Conservation (phyloP, 2,113 vertebrate species). For the Danio rerio region GRCz12tu NC_133190.1:14156001-14156500, state of each 20-base stretch:
- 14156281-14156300: conserved; percentile 50
- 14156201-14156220: conserved; percentile 85
- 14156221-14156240: conserved; percentile 83
- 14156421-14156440: conserved; percentile 53
- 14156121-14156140: conserved; percentile 62
- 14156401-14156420: no score
- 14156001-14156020: conserved; percentile 32
- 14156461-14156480: conserved; percentile 2
- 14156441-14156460: conserved; percentile 29
- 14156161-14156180: conserved; percentile 73
- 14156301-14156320: conserved; percentile 29
- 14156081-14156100: conserved; percentile 56
- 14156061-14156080: conserved; percentile 60
- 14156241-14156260: conserved; percentile 76
- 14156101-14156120: conserved; percentile 66
- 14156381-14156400: conserved; percentile 45
- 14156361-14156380: conserved; percentile 37
- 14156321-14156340: conserved; percentile 60
- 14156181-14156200: conserved; percentile 80
- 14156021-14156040: conserved; percentile 44
- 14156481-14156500: conserved; percentile 4
- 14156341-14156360: conserved; percentile 46
- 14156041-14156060: conserved; percentile 64
- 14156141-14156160: conserved; percentile 54
- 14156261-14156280: conserved; percentile 55